Conservation (phyloP, 2,888 invertebrate species). For the Exocentrus adspersus region DNA sequence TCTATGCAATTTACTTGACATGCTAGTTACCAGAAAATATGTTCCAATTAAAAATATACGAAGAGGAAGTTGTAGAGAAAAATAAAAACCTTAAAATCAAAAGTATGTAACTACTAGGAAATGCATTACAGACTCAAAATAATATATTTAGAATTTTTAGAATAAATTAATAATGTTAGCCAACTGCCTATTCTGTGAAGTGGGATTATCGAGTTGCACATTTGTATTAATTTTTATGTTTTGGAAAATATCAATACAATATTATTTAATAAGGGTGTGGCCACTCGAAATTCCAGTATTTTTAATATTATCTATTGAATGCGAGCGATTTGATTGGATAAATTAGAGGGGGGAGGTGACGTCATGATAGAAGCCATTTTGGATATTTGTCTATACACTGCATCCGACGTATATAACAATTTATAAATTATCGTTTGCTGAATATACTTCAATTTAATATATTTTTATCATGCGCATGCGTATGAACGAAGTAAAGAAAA, state of each 20-base stretch:
- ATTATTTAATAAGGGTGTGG: slow-evolving; percentile 43
- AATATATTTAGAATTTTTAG: too few relatives aligned
- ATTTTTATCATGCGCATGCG: slow-evolving; percentile 37
- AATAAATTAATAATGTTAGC: too few relatives aligned
- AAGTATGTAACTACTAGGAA: too few relatives aligned
- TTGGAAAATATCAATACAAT: slow-evolving; percentile 37
- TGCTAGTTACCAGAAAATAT: too few relatives aligned
- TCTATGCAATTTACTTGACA: too few relatives aligned
- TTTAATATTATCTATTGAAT: slow-evolving; percentile 42
- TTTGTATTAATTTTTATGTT: slow-evolving; percentile 14
- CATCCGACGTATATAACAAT: slow-evolving; percentile 39
- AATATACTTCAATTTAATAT: slow-evolving; percentile 37
- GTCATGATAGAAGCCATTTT: slow-evolving; percentile 48
- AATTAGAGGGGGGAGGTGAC: slow-evolving; percentile 42
- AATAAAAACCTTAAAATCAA: too few relatives aligned
- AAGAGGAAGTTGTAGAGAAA: too few relatives aligned
- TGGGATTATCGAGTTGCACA: neutral
- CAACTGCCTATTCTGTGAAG: too few relatives aligned
- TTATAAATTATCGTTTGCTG: slow-evolving; percentile 44
- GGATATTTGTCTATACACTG: slow-evolving; percentile 44
- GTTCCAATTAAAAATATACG: too few relatives aligned
- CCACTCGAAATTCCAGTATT: slow-evolving; percentile 38
- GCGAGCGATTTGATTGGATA: slow-evolving; percentile 42
- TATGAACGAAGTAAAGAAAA: slow-evolving; percentile 9
- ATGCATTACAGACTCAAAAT: too few relatives aligned